phyloP scores from a whole-genome alignment of 2,797 vertebrate species.

The Cottoperca gobio region DNA sequence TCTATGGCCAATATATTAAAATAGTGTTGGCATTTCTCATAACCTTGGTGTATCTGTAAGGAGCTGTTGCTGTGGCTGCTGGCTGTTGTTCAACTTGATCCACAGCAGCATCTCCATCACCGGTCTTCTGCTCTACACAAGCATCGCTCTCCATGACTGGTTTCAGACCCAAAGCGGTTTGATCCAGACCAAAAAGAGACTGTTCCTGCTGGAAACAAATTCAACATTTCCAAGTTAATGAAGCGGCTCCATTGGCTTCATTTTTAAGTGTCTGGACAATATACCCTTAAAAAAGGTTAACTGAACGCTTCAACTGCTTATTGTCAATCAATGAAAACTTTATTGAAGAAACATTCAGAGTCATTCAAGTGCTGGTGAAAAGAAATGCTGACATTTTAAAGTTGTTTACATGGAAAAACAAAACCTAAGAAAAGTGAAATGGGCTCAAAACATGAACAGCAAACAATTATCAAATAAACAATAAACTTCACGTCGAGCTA shows the following conservation, averaged over 20 bases:
- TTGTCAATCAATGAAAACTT: neutral
- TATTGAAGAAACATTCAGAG: neutral
- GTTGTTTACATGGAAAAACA: neutral
- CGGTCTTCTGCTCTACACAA: conserved; percentile 85
- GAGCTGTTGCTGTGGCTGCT: conserved; percentile 72
- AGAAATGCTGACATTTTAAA: neutral
- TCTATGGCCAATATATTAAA: accelerated
- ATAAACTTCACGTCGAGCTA: neutral
- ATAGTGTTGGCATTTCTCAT: neutral
- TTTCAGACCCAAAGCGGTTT: conserved; percentile 59
- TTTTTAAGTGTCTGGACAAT: neutral
- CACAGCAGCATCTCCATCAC: conserved; percentile 82
- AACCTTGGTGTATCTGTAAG: conserved; percentile 95
- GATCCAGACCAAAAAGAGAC: conserved; percentile 45
- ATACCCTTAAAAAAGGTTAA: neutral
- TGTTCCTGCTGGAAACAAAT: conserved; percentile 43
- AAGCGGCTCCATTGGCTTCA: neutral
- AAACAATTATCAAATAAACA: accelerated
- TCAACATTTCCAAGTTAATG: neutral
- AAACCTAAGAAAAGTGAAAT: accelerated
- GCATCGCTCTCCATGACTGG: conserved; percentile 92
- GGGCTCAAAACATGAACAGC: neutral
- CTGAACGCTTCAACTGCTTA: neutral
- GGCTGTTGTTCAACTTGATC: conserved; percentile 55
- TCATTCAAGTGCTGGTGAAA: neutral